Evolutionary conservation across 2,113 vertebrate species (phyloP).

Genomic region (Hoplias malabaricus): DNA sequence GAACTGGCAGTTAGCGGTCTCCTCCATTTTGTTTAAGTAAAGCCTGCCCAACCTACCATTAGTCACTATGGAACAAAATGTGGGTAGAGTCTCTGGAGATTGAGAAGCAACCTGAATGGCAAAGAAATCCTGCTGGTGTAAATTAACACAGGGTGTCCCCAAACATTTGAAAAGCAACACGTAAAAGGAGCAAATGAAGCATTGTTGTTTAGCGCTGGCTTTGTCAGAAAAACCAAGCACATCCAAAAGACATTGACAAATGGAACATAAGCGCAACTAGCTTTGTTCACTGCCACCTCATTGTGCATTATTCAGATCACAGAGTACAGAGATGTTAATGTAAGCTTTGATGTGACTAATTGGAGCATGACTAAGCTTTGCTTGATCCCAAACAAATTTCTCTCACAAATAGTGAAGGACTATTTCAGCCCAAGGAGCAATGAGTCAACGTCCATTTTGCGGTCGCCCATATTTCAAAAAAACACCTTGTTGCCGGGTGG

Average conservation of each 20-base stretch:
- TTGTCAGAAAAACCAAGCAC: slow-evolving; percentile 9
- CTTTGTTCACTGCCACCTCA: background rate
- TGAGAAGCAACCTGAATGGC: no score
- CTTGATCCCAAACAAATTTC: background rate
- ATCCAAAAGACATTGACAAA: background rate
- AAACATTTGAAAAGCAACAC: no score
- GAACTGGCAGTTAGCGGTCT: no score
- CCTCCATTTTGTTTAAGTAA: no score
- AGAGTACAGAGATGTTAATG: background rate
- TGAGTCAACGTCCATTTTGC: background rate
- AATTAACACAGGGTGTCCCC: no score
- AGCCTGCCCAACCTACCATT: no score
- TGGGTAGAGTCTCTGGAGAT: no score
- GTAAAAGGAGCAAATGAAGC: background rate
- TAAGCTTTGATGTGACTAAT: background rate
- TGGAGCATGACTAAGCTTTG: slow-evolving; percentile 1
- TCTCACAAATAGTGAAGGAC: background rate
- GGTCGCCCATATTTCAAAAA: background rate
- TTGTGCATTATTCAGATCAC: no score
- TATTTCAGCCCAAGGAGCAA: background rate
- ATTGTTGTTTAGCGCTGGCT: slow-evolving; percentile 7
- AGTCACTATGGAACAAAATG: no score
- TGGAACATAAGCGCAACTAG: background rate
- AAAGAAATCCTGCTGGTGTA: no score
- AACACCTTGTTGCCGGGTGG: background rate